Conservation (phyloP, 1,140 invertebrate genomes). For the Cherax quadricarinatus region DNA sequence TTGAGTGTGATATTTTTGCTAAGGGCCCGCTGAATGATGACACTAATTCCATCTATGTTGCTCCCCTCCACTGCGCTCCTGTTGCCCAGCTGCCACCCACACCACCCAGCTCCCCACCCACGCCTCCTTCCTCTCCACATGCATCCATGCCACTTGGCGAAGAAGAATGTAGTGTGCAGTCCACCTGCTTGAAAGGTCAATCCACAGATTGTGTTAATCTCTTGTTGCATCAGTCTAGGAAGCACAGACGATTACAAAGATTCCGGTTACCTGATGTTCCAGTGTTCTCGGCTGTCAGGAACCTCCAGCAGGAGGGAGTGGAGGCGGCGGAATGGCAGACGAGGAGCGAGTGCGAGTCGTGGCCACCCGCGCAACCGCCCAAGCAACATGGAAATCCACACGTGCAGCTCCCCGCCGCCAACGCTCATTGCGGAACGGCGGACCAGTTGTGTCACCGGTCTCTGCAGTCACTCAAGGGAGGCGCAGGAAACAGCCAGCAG, state of each 20-base stretch:
- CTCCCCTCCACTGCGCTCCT: background rate
- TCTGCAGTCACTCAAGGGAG: background rate
- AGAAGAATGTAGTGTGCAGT: background rate
- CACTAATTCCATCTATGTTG: background rate
- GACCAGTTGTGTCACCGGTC: background rate
- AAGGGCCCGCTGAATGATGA: background rate
- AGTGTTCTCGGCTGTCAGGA: background rate
- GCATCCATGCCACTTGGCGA: background rate
- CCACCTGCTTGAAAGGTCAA: background rate
- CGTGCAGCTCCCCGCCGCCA: background rate
- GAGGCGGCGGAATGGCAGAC: background rate
- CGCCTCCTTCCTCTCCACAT: background rate
- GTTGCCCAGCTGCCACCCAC: conserved; percentile 5
- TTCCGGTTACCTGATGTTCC: background rate
- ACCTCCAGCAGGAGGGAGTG: background rate
- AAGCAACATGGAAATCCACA: conserved; percentile 6
- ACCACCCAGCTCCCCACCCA: background rate
- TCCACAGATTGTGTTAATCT: conserved; percentile 7
- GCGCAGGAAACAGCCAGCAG: background rate
- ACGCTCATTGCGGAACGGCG: background rate
- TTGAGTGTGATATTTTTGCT: background rate
- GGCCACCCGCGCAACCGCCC: conserved; percentile 27
- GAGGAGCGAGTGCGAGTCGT: background rate
- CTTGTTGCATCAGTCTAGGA: conserved; percentile 6
- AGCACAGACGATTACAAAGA: conserved; percentile 17